Evolutionary conservation across 2,797 vertebrate species (phyloP), one percentile per base, ranked within the genome.

Genomic region (Natrix natrix): DNA sequence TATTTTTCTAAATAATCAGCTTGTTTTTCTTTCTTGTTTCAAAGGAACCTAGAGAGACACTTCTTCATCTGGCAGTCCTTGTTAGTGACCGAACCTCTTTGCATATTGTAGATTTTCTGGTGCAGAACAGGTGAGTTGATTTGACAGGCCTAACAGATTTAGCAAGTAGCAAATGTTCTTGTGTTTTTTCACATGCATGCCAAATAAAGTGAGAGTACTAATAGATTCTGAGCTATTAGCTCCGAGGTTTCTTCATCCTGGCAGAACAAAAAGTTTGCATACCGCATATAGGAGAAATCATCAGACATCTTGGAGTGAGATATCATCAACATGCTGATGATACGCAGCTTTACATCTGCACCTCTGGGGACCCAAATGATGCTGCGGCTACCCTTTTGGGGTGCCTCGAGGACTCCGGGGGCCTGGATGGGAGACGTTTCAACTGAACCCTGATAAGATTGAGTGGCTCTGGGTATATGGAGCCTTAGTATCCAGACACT

Each of bases 81-180:
- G 93, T 98, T 95, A 97, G 98, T 88, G 98, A 98, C 96, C 97
- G 97, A 93, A 98, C 98, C 1, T 98, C 98, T 1, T 97, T 98
- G 88, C 98, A 98, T 96, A 98, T 98, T 83, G 97, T 98, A 24
- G 98, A 99, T 96, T 99, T 99, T 95, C 96, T 99, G 90, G 98
- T 98, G 63, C 98, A 98, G 95, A 99, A 98, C 95, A 97, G 98
- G 98, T 98, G 94, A 96, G 96, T 7, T 89, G 59, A 89, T 26
- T 92, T 22, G 10, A 48, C 6, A 55, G 56, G 17, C 20, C 28
- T 28, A 57, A 28, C 63, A 37, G 26, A 55, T 78, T 87, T 32
- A 28, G 55, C 20, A 28, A 87, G 26, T 8, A 56, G 52, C 13
- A 17, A 55, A 16, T 59, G 22, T 87, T 56, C 26, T 16, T 0